Base-by-base conservation (phyloP, 2,113 vertebrate genomes). In the Lethenteron camtschaticum region DNA sequence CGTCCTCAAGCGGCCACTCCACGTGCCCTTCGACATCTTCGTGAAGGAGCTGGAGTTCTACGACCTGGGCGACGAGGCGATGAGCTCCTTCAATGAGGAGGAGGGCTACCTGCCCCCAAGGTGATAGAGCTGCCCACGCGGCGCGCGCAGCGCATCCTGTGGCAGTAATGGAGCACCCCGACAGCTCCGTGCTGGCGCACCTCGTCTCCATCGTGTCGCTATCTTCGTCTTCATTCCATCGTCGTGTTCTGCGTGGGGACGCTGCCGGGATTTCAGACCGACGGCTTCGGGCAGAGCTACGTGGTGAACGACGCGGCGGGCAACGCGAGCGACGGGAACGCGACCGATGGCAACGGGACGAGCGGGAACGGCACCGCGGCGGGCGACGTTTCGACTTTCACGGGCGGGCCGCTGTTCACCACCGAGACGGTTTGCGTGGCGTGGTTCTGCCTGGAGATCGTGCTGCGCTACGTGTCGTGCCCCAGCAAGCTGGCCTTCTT, bases 11-110 rank as follows among this genome's bases (percentile, higher is more conserved):
- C 10, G 63, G 63, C 63, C 63, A 2, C n/a, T 9, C 10, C n/a
- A 66, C 63, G 63, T 66, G 9, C 63, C 63, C 63, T 66, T 16
- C 63, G 20, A 66, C 20, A 66, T 66, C n/a, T 66, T 66, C 63
- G 20, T 66, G 9, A 66, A 66, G 20, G 63, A 66, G 63, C 63
- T 66, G 2, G 63, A n/a, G n/a, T 66, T 66, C 63, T 66, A 66
- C 63, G 63, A 66, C n/a, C n/a, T 66, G 63, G 63, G 63, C 8
- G n/a, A 66, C n/a, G 63, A 66, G 9, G 20, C 63, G n/a, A 66
- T 66, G n/a, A 16, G 63, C 63, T n/a, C 63, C 9, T 66, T 66
- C 63, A 9, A 66, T 9, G 8, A 11, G 20, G n/a, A n/a, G n/a
- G 63, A 66, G 63, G 63, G 63, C 9, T n/a, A 16, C n/a, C n/a